Base-by-base conservation (phyloP, 2,888 invertebrate genomes). In the Lutraria lutraria region DNA sequence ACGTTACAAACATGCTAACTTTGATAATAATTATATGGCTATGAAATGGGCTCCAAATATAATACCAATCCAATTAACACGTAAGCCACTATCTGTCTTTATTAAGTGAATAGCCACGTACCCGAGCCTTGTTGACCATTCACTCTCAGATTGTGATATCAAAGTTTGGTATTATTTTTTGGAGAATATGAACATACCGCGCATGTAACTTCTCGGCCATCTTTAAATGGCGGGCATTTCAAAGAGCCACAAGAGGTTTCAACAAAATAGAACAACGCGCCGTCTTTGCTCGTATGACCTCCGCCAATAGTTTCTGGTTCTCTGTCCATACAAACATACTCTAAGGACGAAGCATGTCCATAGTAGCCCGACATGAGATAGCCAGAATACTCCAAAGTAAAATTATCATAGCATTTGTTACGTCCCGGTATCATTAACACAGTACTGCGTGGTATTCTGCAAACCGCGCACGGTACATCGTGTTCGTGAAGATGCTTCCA, bases 391-490 rank as follows among this genome's bases (percentile, higher is more conserved):
- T 87, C 87, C 8, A 76, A 31, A 16, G 53, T 81, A 81, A 29
- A 87, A 4, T 81, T 68, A 8, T 25, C 21, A 53, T 82, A 81
- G 34, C 87, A 87, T 31, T 34, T 76, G 53, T 72, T 54, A 21
- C 81, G 68, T n/a, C 82, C 87, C 8, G 87, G 87, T 15, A 87
- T 63, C 87, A 87, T 87, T 25, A 87, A 31, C 10, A 83, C 87
- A 21, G 34, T 54, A 21, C 68, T 86, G 0, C 80, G 80, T n/a
- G 81, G n/a, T n/a, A 86, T 81, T 12, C 81, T 60, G 21, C 86
- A 86, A 34, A 86, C 86, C 10, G 86, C 86, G 63, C 86, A 86
- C 25, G 86, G 86, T n/a, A 86, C 60, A 15, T 86, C 86, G 21
- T 86, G 81, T 0, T 86, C 52, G 10, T 86, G 63, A 3, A 86